Percentiles rank a stretch among this genome's conserved stretches.
Evolutionary conservation across 2,888 invertebrate species (phyloP).

Genomic region (Cecidostiba fungosa): DNA sequence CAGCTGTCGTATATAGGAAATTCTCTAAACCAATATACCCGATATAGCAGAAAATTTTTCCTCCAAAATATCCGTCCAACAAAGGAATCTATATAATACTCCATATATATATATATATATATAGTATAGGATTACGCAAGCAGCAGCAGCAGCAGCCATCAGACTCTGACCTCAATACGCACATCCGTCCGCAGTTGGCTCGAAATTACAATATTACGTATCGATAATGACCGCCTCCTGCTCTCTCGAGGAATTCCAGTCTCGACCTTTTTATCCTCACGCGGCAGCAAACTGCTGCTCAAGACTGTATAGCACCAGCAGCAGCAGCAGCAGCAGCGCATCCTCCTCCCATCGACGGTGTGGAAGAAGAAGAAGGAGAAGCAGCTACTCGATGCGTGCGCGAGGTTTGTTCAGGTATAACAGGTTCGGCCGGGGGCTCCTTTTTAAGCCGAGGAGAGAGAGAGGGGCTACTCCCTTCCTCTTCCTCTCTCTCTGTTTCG

Average conservation of each 20-base stretch:
- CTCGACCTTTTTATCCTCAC: not conserved
- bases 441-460: conserved; percentile 43
- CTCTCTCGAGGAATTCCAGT: conserved; percentile 46
- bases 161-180: conserved; percentile 7
- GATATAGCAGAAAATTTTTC: not conserved
- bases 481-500: conserved; percentile 3
- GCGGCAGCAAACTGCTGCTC: conserved; percentile 33
- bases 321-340: not conserved
- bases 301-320: conserved; percentile 33
- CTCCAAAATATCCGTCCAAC: not conserved
- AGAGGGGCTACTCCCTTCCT: conserved; percentile 1
- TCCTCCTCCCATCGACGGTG: not conserved
- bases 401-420: conserved; percentile 59
- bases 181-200: not conserved
- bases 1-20: no score
- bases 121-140: not conserved
- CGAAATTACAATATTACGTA: conserved; percentile 55
- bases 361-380: not conserved
- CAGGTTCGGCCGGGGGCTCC: conserved; percentile 60
- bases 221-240: conserved; percentile 47
- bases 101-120: no score
- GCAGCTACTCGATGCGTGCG: conserved; percentile 52
- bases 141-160: not conserved
- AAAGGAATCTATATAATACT: not conserved
- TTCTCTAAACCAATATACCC: no score